Base-by-base conservation (phyloP, 2,888 invertebrate genomes). In the Platynereis dumerilii region DNA sequence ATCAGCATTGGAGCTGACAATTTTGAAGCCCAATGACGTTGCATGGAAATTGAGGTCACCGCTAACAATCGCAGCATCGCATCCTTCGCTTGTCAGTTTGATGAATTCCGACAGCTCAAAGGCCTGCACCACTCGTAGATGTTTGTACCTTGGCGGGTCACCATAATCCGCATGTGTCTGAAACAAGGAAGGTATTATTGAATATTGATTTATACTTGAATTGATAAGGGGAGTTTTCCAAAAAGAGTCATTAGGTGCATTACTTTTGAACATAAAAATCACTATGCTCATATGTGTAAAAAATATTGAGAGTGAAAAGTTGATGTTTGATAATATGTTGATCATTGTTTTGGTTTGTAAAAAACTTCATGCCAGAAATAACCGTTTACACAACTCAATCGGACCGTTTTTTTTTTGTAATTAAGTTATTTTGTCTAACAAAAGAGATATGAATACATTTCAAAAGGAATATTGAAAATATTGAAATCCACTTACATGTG, bases 1-100 rank as follows among this genome's bases (percentile, higher is more conserved):
- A 28, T 72, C 70, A 22, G 74, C 76, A 70, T 82, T 79, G 72
- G 88, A 88, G 86, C 88, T 88, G 78, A 83, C 74, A 1, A 84
- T 60, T 53, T 76, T 75, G 69, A 81, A 82, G 27, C 83, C 83
- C 2, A 82, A 70, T 83, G 96, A 94, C 28, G 89, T 89, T 0
- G 96, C 94, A 76, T 92, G 92, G 17, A 94, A 89, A 83, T 99
- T 99, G 59, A 99, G 88, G 86, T 99, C 99, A 1, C 99, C 99
- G 26, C 92, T 94, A 65, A 98, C 86, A 74, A 99, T 89, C 60
- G 91, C 90, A 27, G 94, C 86, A 84, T 96, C 94, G 64, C 84
- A 83, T 17, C 75, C 72, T 2, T 88, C 87, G 54, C 91, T 89
- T 0, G 96, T 96, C 76, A 93, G 87, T 76, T 91, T 90, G 65